Evolutionary conservation across 2,888 invertebrate species (phyloP).

Genomic region (Microdon myrmicae): DNA sequence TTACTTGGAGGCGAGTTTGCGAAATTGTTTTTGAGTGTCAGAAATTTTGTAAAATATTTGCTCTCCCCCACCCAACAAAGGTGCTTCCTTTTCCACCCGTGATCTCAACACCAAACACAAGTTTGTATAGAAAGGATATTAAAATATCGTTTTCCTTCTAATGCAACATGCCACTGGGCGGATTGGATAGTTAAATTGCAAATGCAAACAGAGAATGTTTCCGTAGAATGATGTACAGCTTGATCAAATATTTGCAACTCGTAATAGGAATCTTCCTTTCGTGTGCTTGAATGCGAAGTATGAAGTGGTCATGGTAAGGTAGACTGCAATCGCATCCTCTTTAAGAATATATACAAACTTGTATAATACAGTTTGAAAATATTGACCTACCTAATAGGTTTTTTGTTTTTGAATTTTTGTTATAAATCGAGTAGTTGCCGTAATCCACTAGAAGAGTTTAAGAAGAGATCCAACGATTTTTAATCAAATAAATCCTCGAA

Average conservation of each 20-base stretch:
- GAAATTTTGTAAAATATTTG: slow-evolving; percentile 45
- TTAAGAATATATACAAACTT: no score
- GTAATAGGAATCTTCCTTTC: slow-evolving; percentile 43
- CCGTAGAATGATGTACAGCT: slow-evolving; percentile 17
- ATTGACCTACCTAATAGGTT: no score
- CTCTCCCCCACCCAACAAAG: slow-evolving; percentile 3
- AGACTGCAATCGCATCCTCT: no score
- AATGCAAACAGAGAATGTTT: slow-evolving; percentile 34
- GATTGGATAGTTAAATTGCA: slow-evolving; percentile 18
- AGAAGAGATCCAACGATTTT: no score
- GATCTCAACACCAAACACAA: slow-evolving; percentile 33
- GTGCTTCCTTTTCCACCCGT: slow-evolving; percentile 20
- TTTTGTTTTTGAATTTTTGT: no score
- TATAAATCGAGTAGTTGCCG: no score
- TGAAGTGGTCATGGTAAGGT: no score
- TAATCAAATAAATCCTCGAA: no score
- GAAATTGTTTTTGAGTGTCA: slow-evolving; percentile 33
- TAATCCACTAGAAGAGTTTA: no score
- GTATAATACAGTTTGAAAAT: no score
- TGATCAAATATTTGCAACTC: slow-evolving; percentile 45
- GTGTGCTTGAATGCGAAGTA: no score
- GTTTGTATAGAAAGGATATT: slow-evolving; percentile 42
- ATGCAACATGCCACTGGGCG: not conserved
- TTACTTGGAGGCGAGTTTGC: slow-evolving; percentile 8
- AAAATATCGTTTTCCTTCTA: slow-evolving; percentile 40